phyloP scores from a whole-genome alignment of 2,113 vertebrate species.

The Hyperopisus bebe region DNA sequence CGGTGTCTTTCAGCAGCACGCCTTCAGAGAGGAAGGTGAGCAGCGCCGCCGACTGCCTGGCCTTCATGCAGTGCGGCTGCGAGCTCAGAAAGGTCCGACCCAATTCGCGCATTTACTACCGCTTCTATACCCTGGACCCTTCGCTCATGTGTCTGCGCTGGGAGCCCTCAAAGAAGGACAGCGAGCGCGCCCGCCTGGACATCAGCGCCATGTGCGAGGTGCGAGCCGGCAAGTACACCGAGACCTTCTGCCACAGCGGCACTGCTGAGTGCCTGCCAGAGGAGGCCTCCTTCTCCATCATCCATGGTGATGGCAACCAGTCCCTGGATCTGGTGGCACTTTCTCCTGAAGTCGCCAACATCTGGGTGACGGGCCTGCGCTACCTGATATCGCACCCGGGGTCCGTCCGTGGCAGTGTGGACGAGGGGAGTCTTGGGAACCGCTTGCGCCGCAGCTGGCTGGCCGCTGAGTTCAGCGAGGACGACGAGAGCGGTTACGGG shows the following conservation, averaged over 20 bases:
- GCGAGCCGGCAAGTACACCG: conserved; percentile 87
- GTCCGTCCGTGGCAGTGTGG: conserved; percentile 54
- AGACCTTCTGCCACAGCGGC: conserved; percentile 89
- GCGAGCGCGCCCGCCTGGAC: conserved; percentile 85
- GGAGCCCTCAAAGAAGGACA: conserved; percentile 97
- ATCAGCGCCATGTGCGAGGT: conserved; percentile 84
- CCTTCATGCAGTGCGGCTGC: conserved; percentile 96
- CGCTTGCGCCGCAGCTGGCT: conserved; percentile 82
- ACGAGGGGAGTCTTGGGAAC: conserved; percentile 68
- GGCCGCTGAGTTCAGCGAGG: conserved; percentile 71
- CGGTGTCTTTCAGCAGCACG: conserved; percentile 97
- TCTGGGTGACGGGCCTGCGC: conserved; percentile 93
- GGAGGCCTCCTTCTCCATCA: conserved; percentile 86
- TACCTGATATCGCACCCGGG: conserved; percentile 86
- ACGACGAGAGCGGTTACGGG: conserved; percentile 82
- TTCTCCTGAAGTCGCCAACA: conserved; percentile 91
- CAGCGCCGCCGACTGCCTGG: conserved; percentile 88
- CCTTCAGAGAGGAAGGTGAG: conserved; percentile 97
- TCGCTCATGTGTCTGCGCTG: conserved; percentile 88
- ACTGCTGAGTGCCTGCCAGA: conserved; percentile 86
- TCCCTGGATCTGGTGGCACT: conserved; percentile 89
- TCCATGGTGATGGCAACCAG: conserved; percentile 90
- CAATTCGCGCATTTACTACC: conserved; percentile 87
- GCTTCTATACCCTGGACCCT: conserved; percentile 87
- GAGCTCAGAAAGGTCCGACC: conserved; percentile 94